phyloP scores from a whole-genome alignment of 2,113 vertebrate species.

The Zeus faber region DNA sequence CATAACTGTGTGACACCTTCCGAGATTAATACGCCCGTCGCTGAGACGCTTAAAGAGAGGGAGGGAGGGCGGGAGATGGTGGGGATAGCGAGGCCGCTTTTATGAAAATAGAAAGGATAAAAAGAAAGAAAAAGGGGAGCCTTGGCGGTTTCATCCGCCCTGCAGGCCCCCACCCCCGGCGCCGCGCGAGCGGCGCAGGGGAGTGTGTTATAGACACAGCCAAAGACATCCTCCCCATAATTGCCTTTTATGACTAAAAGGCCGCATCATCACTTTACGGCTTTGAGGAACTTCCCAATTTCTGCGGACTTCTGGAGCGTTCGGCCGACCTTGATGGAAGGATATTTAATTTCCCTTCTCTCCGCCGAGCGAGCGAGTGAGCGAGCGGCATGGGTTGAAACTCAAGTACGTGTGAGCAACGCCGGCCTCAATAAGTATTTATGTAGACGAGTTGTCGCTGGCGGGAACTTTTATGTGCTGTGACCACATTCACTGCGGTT shows the following conservation, averaged over 20 bases:
- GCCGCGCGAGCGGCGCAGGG: constrained; percentile 1
- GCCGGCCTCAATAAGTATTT: too few species aligned
- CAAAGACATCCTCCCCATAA: constrained; percentile 19
- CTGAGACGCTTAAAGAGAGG: constrained; percentile 31
- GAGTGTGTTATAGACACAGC: constrained; percentile 32
- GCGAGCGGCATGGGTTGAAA: too few species aligned
- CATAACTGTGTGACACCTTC: constrained; percentile 34
- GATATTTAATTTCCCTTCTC: constrained; percentile 18
- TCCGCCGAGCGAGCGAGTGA: too few species aligned
- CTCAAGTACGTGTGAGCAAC: too few species aligned
- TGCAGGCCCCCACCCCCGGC: constrained; percentile 15
- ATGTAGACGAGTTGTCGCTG: background rate
- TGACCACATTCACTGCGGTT: constrained; percentile 1
- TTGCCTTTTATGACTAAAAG: constrained; percentile 37
- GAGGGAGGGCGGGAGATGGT: too few species aligned
- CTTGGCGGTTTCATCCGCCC: constrained; percentile 16
- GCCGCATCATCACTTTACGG: constrained; percentile 27
- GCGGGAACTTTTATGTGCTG: background rate
- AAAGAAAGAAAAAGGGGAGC: background rate
- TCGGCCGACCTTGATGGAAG: constrained; percentile 13
- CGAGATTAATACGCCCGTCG: constrained; percentile 35
- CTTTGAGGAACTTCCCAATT: constrained; percentile 25
- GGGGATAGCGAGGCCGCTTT: constrained; percentile 23
- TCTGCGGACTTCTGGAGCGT: constrained; percentile 14
- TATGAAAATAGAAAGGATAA: background rate